Evolutionary conservation across 92 coral and sea anemone species (phyloP).

Genomic region (Nematostella vectensis): DNA sequence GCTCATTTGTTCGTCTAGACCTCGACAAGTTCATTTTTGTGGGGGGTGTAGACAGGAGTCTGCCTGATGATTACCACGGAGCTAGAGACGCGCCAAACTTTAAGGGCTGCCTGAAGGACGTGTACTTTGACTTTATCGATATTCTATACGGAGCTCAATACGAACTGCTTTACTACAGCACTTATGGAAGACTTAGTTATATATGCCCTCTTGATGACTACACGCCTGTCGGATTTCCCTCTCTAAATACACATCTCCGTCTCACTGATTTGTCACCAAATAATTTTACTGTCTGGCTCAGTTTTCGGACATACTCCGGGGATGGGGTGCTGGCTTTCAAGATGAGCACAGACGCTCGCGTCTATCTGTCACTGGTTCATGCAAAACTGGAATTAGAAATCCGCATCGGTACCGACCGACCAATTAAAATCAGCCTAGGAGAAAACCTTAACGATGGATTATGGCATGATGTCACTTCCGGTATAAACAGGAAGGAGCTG

Average conservation of each 20-base stretch:
- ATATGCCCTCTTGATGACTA: constrained; percentile 40
- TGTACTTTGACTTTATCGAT: constrained; percentile 52
- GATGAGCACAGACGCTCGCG: constrained; percentile 35
- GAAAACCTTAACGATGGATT: constrained; percentile 71
- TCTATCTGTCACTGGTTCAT: constrained; percentile 45
- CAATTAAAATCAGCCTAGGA: constrained; percentile 58
- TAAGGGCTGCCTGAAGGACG: constrained; percentile 68
- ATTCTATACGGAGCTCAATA: constrained; percentile 44
- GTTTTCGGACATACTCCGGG: constrained; percentile 67
- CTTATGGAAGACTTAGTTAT: constrained; percentile 29
- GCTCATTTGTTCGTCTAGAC: constrained; percentile 45
- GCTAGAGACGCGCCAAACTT: constrained; percentile 42
- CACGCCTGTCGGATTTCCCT: constrained; percentile 61
- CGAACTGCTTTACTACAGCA: constrained; percentile 23
- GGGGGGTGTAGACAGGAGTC: constrained; percentile 69
- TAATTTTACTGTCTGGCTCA: constrained; percentile 51
- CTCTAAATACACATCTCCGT: constrained; percentile 42
- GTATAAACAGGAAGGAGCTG: constrained; percentile 47
- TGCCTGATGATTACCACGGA: constrained; percentile 47
- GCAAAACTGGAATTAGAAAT: constrained; percentile 70
- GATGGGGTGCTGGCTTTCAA: constrained; percentile 68
- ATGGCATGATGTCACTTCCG: constrained; percentile 88
- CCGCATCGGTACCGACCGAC: constrained; percentile 40
- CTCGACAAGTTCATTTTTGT: constrained; percentile 61
- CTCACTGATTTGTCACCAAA: constrained; percentile 36